phyloP scores from a whole-genome alignment of 2,113 vertebrate species.

The Engraulis encrasicolus region DNA sequence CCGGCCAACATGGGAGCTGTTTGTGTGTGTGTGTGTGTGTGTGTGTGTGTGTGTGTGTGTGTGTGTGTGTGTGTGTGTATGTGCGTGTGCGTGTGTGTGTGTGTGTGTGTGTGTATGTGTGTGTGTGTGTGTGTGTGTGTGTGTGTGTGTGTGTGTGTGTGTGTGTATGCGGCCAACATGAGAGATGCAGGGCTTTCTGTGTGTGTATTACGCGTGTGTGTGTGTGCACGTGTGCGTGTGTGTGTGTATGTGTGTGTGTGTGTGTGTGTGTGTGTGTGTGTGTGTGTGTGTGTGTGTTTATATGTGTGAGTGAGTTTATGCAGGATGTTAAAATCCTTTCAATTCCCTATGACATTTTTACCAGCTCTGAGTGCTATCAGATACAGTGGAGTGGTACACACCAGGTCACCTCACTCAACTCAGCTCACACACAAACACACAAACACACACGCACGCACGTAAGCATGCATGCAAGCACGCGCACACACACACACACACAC shows the following conservation, averaged over 20 bases:
- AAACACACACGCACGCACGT: too few relatives aligned
- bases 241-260: conserved; percentile 58
- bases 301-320: background rate
- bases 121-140: conserved; percentile 28
- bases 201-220: conserved; percentile 60
- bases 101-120: conserved; percentile 48
- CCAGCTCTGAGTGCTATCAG: conserved; percentile 12
- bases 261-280: conserved; percentile 56
- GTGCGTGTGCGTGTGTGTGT: conserved; percentile 59
- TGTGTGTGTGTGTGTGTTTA: conserved; percentile 38
- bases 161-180: conserved; percentile 70
- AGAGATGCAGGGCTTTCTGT: conserved; percentile 52
- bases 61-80: too few relatives aligned
- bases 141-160: conserved; percentile 14
- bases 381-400: background rate
- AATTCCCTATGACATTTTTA: conserved; percentile 21
- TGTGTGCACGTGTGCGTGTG: conserved; percentile 46
- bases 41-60: too few relatives aligned
- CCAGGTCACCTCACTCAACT: background rate
- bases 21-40: too few relatives aligned
- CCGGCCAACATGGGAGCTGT: conserved; percentile 62
- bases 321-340: conserved; percentile 16
- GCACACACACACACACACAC: too few relatives aligned
- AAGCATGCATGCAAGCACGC: too few relatives aligned
- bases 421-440: too few relatives aligned